A percentile compares a stretch with the other conserved stretches of the same genome.
These are phyloP conservation scores for Periophthalmus magnuspinnatus DNA, from an alignment of 2,797 vertebrate species.

Conservation along the genomic window DNA sequence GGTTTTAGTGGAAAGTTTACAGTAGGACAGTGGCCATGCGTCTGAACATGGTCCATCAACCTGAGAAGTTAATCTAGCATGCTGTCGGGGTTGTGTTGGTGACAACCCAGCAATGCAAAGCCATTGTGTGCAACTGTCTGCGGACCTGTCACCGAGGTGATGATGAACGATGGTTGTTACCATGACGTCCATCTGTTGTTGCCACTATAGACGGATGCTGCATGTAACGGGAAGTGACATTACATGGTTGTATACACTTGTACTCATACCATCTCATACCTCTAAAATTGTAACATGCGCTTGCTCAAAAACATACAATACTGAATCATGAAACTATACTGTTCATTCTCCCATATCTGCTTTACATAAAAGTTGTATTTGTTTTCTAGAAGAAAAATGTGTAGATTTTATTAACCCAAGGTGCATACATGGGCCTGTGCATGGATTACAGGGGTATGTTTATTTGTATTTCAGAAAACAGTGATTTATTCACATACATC, in stretches of 20 bases:
- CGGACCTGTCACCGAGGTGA: slow-evolving; percentile 55
- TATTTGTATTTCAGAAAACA: slow-evolving; percentile 6
- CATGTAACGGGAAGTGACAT: slow-evolving; percentile 64
- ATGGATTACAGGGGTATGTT: not conserved
- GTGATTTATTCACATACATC: not conserved
- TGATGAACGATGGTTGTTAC: slow-evolving; percentile 71
- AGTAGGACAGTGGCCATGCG: slow-evolving; percentile 11
- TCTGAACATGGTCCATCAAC: slow-evolving; percentile 33
- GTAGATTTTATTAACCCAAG: not conserved
- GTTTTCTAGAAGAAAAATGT: slow-evolving; percentile 1
- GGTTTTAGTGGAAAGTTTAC: slow-evolving; percentile 9
- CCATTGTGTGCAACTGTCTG: slow-evolving; percentile 24
- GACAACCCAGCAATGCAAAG: slow-evolving; percentile 51
- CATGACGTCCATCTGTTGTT: slow-evolving; percentile 70
- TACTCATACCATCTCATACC: slow-evolving; percentile 16
- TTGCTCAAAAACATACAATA: slow-evolving; percentile 9
- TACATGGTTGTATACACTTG: slow-evolving; percentile 58
- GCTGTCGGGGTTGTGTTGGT: slow-evolving; percentile 42
- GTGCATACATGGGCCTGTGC: not conserved
- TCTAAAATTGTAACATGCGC: slow-evolving; percentile 20
- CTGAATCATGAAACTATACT: slow-evolving; percentile 6
- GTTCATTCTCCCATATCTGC: not conserved
- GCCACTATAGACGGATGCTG: slow-evolving; percentile 61
- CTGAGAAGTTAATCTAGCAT: slow-evolving; percentile 57
- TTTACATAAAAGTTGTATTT: slow-evolving; percentile 7